phyloP scores from a whole-genome alignment of 1,140 invertebrate genomes.

The Drosophila sturtevanti region DNA sequence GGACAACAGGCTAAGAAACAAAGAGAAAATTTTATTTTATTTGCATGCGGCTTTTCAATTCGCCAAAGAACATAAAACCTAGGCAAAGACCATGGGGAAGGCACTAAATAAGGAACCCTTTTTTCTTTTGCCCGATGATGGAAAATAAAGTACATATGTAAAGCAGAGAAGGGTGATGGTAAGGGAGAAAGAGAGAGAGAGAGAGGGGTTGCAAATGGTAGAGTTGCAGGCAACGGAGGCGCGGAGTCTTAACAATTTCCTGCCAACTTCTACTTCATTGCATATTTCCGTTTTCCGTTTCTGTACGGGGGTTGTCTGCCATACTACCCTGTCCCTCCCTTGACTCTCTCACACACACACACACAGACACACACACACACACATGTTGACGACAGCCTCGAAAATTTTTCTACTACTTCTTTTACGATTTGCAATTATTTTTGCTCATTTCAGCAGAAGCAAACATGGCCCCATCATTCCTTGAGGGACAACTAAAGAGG shows the following conservation, averaged over 20 bases:
- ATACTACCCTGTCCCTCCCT: background rate
- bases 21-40: slow-evolving; percentile 63
- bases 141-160: slow-evolving; percentile 68
- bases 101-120: slow-evolving; percentile 57
- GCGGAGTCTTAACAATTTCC: slow-evolving; percentile 77
- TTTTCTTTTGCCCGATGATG: slow-evolving; percentile 55
- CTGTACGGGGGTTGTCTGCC: slow-evolving; percentile 10
- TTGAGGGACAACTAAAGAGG: slow-evolving; percentile 61
- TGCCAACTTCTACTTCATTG: slow-evolving; percentile 80
- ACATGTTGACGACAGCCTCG: slow-evolving; percentile 52
- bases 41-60: slow-evolving; percentile 79
- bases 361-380: slow-evolving; percentile 38
- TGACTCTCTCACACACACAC: background rate
- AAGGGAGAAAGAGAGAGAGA: background rate
- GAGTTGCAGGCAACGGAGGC: slow-evolving; percentile 36
- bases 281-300: slow-evolving; percentile 71
- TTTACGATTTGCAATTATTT: slow-evolving; percentile 81
- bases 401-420: slow-evolving; percentile 48
- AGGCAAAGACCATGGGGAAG: slow-evolving; percentile 19
- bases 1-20: slow-evolving; percentile 67
- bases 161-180: background rate
- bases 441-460: slow-evolving; percentile 80
- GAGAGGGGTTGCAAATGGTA: background rate
- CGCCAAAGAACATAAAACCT: slow-evolving; percentile 72
- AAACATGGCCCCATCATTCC: slow-evolving; percentile 75